Evolutionary conservation across 2,797 vertebrate genomes (phyloP).

Genomic region (Urocyon cinereoargenteus): DNA sequence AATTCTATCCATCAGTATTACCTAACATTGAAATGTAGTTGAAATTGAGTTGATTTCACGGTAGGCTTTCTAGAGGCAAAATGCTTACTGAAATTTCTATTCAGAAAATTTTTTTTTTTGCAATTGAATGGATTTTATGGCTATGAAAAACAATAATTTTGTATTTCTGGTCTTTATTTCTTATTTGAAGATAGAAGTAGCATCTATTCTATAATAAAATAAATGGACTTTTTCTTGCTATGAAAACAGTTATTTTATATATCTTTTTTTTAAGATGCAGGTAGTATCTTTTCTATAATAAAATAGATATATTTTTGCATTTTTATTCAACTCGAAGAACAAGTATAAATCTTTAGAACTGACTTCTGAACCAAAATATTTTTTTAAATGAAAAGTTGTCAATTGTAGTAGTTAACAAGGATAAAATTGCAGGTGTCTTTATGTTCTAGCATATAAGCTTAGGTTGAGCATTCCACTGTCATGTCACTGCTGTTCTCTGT

Average conservation of each 20-base stretch:
- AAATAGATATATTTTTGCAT: slow-evolving; percentile 42
- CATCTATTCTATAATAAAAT: slow-evolving; percentile 38
- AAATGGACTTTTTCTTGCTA: slow-evolving; percentile 2
- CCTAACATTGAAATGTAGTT: slow-evolving; percentile 14
- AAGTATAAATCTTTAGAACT: slow-evolving; percentile 52
- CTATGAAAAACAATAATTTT: slow-evolving; percentile 40
- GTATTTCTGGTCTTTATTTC: slow-evolving; percentile 63
- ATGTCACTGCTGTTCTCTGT: slow-evolving; percentile 61
- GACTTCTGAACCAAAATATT: slow-evolving; percentile 46
- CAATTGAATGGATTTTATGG: slow-evolving; percentile 24
- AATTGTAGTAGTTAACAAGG: slow-evolving; percentile 10
- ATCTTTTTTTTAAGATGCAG: slow-evolving; percentile 57
- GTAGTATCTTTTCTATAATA: slow-evolving; percentile 33
- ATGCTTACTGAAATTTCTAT: slow-evolving; percentile 30
- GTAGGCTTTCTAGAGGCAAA: slow-evolving; percentile 35
- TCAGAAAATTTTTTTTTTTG: slow-evolving; percentile 15
- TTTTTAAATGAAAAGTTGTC: slow-evolving; percentile 65
- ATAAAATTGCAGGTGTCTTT: slow-evolving; percentile 35
- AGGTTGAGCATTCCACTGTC: slow-evolving; percentile 33
- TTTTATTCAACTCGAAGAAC: slow-evolving; percentile 67
- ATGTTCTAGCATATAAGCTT: background rate
- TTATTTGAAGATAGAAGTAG: slow-evolving; percentile 61
- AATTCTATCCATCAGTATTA: slow-evolving; percentile 45
- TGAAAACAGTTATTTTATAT: slow-evolving; percentile 51
- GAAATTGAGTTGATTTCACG: slow-evolving; percentile 63